These are phyloP conservation scores for Helogale parvula DNA, from an alignment of 2,113 vertebrate genomes.

Conservation along the genomic window DNA sequence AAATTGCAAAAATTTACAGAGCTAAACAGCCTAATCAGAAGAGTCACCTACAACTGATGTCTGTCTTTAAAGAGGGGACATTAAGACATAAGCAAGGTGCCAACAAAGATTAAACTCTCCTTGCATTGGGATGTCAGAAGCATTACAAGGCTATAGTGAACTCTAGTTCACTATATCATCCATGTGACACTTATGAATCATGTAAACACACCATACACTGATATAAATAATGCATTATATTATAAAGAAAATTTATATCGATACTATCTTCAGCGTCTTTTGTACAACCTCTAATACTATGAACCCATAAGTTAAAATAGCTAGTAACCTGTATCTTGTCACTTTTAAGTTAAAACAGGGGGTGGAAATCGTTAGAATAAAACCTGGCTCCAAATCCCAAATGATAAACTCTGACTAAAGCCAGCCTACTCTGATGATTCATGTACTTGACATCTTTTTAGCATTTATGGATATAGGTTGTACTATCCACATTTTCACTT, in stretches of 20 bases:
- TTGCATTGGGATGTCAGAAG: not conserved
- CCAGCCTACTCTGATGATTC: slow-evolving; percentile 30
- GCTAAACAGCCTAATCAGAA: not conserved
- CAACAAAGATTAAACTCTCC: not conserved
- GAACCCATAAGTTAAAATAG: not conserved
- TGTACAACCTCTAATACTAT: not conserved
- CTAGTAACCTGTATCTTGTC: slow-evolving; percentile 8
- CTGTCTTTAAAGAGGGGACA: not conserved
- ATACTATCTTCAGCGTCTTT: not conserved
- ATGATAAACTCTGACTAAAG: not conserved
- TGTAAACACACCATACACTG: not conserved
- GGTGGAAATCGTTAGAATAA: not conserved
- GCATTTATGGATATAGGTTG: not conserved
- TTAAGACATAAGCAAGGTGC: not conserved
- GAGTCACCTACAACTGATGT: not conserved
- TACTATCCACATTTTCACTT: slow-evolving; percentile 30
- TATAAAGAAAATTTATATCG: not conserved
- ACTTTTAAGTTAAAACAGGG: not conserved
- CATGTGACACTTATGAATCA: not conserved
- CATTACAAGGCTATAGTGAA: not conserved
- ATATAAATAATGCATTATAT: not conserved
- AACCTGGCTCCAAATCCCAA: not conserved
- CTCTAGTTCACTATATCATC: not conserved
- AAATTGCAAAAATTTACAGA: not conserved
- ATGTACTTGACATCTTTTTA: not conserved